These are phyloP conservation scores for Octopus bimaculoides DNA, from an alignment of 1,140 invertebrate species.

Conservation along the genomic window DNA sequence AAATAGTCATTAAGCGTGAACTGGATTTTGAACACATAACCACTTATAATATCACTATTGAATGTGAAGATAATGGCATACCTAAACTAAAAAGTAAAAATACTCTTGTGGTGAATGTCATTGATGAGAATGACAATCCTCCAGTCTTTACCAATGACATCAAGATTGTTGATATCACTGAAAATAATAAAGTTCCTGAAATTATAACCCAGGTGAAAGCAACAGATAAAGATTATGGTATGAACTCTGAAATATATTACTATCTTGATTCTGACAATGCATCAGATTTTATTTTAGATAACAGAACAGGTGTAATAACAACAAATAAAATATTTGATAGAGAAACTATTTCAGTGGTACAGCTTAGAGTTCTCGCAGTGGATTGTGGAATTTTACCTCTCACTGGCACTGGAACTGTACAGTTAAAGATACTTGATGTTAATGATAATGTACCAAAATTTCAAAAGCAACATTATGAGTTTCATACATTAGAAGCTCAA, in stretches of 20 bases:
- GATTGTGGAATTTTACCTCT: slow-evolving; percentile 83
- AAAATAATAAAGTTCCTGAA: slow-evolving; percentile 76
- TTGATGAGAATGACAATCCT: slow-evolving; percentile 93
- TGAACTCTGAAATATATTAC: slow-evolving; percentile 93
- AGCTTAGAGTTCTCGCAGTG: slow-evolving; percentile 85
- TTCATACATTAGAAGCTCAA: slow-evolving; percentile 68
- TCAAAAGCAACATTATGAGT: slow-evolving; percentile 28
- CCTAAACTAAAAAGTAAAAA: slow-evolving; percentile 73
- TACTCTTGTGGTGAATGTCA: slow-evolving; percentile 85
- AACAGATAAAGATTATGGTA: slow-evolving; percentile 89
- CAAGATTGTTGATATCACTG: slow-evolving; percentile 66
- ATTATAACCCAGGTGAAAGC: slow-evolving; percentile 88
- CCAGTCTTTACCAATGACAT: slow-evolving; percentile 83
- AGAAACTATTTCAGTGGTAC: slow-evolving; percentile 78
- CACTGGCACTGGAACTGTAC: slow-evolving; percentile 79
- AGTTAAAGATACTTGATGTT: slow-evolving; percentile 84
- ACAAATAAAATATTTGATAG: slow-evolving; percentile 81
- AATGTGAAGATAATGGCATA: slow-evolving; percentile 67
- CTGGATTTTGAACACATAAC: slow-evolving; percentile 34
- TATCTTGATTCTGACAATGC: slow-evolving; percentile 67
- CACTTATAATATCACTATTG: slow-evolving; percentile 30
- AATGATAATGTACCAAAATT: slow-evolving; percentile 87
- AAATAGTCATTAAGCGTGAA: slow-evolving; percentile 29
- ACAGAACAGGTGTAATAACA: slow-evolving; percentile 80
- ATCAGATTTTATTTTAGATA: slow-evolving; percentile 89